Base-by-base conservation (phyloP, 2,888 invertebrate species). In the Strigamia transsilvanica region DNA sequence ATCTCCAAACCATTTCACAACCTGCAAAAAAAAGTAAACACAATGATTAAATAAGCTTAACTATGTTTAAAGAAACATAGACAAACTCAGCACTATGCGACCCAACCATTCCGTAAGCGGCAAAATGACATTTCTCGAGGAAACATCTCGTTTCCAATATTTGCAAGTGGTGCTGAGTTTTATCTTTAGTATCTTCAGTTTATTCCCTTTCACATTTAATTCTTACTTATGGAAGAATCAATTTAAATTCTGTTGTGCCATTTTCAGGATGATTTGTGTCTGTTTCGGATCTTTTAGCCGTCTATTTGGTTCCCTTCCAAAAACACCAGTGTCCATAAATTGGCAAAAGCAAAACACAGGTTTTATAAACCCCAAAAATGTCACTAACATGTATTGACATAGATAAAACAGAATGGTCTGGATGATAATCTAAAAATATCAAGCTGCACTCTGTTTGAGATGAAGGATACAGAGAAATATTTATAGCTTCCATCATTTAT, bases 1-100 rank as follows among this genome's bases (percentile, higher is more conserved):
- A 81, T 87, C 87, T 73, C 86, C 84, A 85, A 90, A 86, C 91
- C 91, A 91, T 84, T 81, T 80, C 32, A 82, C 34, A 73, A 86
- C 82, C 87, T 87, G 83, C 41, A 84, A 83, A 15, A 73, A 77
- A 79, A 51, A 34, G 12, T 6, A 80, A 27, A 32, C 12, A 32
- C 2, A 0, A 73, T 73, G 3, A 7, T 73, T 27, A 32, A 32
- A 73, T 32, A 32, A 73, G 12, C 38, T 38, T 2, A 5, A 38
- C 38, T 38, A 2, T 10, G 38, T 2, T 38, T 38, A 5, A 38
- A 38, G 10, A 38, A 38, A 38, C 27, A 38, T 38, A 9, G 38
- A 38, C 6, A 38, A 38, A 38, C 38, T 38, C 38, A 38, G 38
- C 27, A 27, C 27, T 27, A 27, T 27, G 3, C 27, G 27, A 27